A percentile compares a stretch with the other conserved stretches of the same genome.
Conservation (phyloP, 2,888 invertebrate genomes). For the Megastigmus dorsalis region DNA sequence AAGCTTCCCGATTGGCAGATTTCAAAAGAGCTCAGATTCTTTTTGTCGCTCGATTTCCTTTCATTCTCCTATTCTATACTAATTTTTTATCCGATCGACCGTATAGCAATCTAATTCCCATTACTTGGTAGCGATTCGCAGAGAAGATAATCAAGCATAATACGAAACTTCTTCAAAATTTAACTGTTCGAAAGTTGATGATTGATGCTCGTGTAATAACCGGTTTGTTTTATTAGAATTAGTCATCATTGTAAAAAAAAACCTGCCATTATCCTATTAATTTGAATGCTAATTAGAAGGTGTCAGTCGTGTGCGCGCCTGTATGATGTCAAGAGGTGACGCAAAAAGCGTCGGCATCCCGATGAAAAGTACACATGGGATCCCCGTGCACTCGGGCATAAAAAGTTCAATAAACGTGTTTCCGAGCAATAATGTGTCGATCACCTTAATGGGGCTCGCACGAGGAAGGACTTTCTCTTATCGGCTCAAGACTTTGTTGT, state of each 20-base stretch:
- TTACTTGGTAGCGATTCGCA: no score
- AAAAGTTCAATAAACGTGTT: conserved; percentile 32
- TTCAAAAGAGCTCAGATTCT: no score
- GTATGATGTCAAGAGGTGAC: no score
- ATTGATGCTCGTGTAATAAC: conserved; percentile 4
- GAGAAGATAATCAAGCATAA: no score
- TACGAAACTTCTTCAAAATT: conserved; percentile 32
- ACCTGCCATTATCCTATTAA: conserved; percentile 2
- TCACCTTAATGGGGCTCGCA: conserved; percentile 8
- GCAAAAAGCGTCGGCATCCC: background rate
- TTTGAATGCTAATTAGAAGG: background rate
- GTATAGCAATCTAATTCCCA: no score
- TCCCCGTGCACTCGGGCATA: no score
- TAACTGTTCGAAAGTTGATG: conserved; percentile 29
- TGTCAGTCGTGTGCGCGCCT: no score
- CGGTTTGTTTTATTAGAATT: background rate
- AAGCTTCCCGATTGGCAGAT: no score
- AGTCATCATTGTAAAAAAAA: background rate
- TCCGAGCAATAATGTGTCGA: conserved; percentile 16
- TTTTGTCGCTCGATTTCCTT: no score
- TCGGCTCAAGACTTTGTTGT: conserved; percentile 21
- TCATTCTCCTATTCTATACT: no score
- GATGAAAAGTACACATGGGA: no score
- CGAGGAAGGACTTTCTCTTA: conserved; percentile 43
- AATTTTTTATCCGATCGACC: no score